Evolutionary conservation across 2,797 vertebrate genomes (phyloP).

Genomic region (Manis javanica): DNA sequence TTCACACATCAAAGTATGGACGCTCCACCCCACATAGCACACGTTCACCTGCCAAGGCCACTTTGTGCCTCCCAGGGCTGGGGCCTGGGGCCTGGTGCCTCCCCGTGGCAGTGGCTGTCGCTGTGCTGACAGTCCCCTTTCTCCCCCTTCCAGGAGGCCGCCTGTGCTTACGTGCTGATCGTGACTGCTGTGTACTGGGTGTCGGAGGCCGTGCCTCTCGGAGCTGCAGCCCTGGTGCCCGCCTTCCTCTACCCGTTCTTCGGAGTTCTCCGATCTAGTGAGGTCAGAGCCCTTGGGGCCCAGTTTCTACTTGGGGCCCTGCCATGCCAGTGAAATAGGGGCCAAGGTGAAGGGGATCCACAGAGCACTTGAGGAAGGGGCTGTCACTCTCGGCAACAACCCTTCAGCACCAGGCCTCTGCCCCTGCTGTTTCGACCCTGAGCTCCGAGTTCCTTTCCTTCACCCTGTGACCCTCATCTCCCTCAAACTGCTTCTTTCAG

Average conservation of each 20-base stretch:
- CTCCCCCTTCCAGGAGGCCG: constrained; percentile 90
- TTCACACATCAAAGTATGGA: not conserved
- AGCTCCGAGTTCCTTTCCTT: not conserved
- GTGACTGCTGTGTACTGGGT: constrained; percentile 98
- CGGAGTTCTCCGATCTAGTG: constrained; percentile 97
- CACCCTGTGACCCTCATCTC: not conserved
- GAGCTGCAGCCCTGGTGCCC: constrained; percentile 96
- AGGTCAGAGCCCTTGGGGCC: constrained; percentile 89
- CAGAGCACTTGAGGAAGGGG: not conserved
- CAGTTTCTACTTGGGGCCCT: not conserved
- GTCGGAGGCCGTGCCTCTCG: constrained; percentile 96
- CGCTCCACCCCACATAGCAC: rapidly evolving
- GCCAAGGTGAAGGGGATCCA: not conserved
- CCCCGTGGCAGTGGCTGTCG: not conserved
- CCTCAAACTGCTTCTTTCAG: not conserved
- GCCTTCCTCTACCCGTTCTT: constrained; percentile 98
- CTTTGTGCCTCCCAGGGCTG: not conserved
- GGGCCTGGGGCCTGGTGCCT: not conserved
- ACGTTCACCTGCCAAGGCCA: not conserved
- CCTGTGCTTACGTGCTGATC: constrained; percentile 96
- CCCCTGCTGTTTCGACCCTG: not conserved
- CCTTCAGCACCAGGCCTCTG: not conserved
- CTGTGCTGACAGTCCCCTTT: not conserved
- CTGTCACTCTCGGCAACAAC: not conserved
- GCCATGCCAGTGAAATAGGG: not conserved